A percentile compares a stretch with the other conserved stretches of the same genome.
Evolutionary conservation across 2,113 vertebrate genomes (phyloP).

Genomic region (Lichenostomus cassidix): DNA sequence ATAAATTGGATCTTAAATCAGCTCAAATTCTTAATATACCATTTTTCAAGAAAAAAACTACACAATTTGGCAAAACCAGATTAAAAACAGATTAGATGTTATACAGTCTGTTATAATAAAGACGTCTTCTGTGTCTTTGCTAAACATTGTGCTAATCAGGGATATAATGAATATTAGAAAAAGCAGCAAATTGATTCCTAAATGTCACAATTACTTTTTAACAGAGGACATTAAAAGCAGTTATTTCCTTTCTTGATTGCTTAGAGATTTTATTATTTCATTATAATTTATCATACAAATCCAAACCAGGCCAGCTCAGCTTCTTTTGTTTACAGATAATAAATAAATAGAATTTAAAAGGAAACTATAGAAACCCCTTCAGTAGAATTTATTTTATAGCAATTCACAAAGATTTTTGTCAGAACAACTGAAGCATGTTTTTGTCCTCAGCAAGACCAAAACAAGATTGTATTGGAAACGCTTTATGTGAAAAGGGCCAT

Average conservation of each 20-base stretch:
- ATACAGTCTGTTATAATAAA: background rate
- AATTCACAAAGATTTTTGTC: background rate
- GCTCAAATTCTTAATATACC: background rate
- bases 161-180: conserved; percentile 26
- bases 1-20: background rate
- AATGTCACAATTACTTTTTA: conserved; percentile 41
- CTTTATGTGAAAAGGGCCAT: conserved; percentile 43
- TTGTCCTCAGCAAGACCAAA: conserved; percentile 26
- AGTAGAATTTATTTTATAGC: background rate
- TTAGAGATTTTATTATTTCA: conserved; percentile 14
- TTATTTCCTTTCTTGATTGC: conserved; percentile 34
- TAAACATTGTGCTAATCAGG: background rate
- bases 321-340: conserved; percentile 27
- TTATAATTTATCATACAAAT: conserved; percentile 18
- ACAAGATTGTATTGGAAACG: conserved; percentile 25
- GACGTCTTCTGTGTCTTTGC: background rate
- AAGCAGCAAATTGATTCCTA: conserved; percentile 2
- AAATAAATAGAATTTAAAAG: conserved; percentile 17
- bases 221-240: conserved; percentile 28
- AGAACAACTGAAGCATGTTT: background rate
- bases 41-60: background rate
- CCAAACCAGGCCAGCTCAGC: background rate
- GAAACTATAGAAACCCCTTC: background rate
- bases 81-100: background rate
- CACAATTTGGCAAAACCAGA: background rate